These are phyloP conservation scores for Koerneria pararmatus DNA, from an alignment of 2,888 invertebrate species.

Conservation along the genomic window DNA sequence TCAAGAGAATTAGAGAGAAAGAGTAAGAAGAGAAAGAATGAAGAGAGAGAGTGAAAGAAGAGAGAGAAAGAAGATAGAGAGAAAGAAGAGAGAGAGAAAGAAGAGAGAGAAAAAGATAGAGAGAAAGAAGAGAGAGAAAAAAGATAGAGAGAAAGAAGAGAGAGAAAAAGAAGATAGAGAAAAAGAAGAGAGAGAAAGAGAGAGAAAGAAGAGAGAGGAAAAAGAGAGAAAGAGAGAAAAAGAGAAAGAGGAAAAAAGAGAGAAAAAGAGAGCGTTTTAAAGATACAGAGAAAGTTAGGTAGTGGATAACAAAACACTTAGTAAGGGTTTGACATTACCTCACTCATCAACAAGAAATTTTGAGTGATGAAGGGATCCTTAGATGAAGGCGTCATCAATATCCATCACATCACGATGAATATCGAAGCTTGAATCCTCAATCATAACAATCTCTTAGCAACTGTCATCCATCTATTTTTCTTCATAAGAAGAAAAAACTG, in stretches of 20 bases:
- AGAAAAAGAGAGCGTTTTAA: slow-evolving; percentile 13
- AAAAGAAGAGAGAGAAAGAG: slow-evolving; percentile 13
- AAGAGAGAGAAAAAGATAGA: background rate
- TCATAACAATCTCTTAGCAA: too few relatives aligned
- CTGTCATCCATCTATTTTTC: too few relatives aligned
- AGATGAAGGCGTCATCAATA: too few relatives aligned
- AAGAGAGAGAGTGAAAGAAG: slow-evolving; percentile 9
- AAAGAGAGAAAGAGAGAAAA: slow-evolving; percentile 5
- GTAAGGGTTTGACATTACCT: too few relatives aligned
- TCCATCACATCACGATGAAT: too few relatives aligned
- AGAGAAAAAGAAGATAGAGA: slow-evolving; percentile 3
- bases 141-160: background rate
- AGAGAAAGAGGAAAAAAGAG: background rate
- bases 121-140: background rate
- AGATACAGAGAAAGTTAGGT: too few relatives aligned
- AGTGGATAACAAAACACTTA: too few relatives aligned
- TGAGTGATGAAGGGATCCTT: too few relatives aligned
- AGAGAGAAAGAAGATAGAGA: background rate
- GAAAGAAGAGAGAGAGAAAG: background rate
- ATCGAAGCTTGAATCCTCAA: too few relatives aligned
- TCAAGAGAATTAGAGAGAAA: background rate
- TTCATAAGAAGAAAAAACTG: too few relatives aligned
- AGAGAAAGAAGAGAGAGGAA: slow-evolving; percentile 7
- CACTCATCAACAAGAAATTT: too few relatives aligned
- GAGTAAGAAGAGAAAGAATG: slow-evolving; percentile 7